Evolutionary conservation across 2,888 invertebrate genomes (phyloP).

Genomic region (Pycnomerus fuliginosus): DNA sequence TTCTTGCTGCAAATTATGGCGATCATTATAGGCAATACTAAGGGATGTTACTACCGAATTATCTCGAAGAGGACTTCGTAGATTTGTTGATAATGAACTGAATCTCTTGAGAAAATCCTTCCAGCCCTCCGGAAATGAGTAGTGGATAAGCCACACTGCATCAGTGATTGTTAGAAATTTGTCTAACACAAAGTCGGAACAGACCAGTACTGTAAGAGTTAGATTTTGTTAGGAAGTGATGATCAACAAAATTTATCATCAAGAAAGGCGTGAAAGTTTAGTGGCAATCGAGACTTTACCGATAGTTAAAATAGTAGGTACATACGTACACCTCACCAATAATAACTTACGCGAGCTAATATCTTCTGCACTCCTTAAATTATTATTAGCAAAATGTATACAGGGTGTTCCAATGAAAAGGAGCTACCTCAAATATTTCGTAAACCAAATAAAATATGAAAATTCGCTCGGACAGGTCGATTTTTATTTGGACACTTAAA

Average conservation of each 20-base stretch:
- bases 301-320: neutral
- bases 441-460: too few species aligned
- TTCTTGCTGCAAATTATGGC: conserved; percentile 24
- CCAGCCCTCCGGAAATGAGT: conserved; percentile 65
- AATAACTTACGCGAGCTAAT: neutral
- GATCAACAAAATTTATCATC: too few species aligned
- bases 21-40: neutral
- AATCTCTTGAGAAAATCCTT: conserved; percentile 71
- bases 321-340: too few species aligned
- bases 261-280: too few species aligned
- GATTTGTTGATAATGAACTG: conserved; percentile 64
- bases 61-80: conserved; percentile 45
- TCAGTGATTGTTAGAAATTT: conserved; percentile 63
- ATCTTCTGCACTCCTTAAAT: neutral
- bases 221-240: neutral
- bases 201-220: conserved; percentile 58
- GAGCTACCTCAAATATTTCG: too few species aligned
- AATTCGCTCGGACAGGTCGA: too few species aligned
- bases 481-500: too few species aligned
- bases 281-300: conserved; percentile 43
- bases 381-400: too few species aligned
- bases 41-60: conserved; percentile 31
- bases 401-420: too few species aligned
- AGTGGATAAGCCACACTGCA: conserved; percentile 70
- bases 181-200: conserved; percentile 65